These are phyloP conservation scores for Teinopalpus imperialis DNA, from an alignment of 2,888 invertebrate species.

Conservation along the genomic window DNA sequence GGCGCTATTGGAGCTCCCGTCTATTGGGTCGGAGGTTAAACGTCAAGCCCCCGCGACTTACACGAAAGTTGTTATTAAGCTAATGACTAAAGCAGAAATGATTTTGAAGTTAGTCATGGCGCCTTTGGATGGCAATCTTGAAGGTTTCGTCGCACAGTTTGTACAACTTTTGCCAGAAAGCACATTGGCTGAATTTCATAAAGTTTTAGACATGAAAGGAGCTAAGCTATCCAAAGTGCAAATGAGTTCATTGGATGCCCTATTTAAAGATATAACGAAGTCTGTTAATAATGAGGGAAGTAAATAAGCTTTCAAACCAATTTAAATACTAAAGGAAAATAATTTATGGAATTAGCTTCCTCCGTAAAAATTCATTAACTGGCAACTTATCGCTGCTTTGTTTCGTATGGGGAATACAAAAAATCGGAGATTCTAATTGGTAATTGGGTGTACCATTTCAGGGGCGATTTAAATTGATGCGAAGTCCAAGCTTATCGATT, in stretches of 20 bases:
- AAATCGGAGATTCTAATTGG: too few species aligned
- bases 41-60: constrained; percentile 95
- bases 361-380: too few species aligned
- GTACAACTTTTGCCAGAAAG: constrained; percentile 94
- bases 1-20: constrained; percentile 95
- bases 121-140: constrained; percentile 86
- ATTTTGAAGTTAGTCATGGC: constrained; percentile 99
- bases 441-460: too few species aligned
- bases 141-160: constrained; percentile 94
- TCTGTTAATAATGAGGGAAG: constrained; percentile 32
- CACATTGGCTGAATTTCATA: constrained; percentile 94
- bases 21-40: constrained; percentile 93
- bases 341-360: too few species aligned
- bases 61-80: constrained; percentile 90
- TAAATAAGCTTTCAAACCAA: constrained; percentile 29
- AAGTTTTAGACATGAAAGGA: constrained; percentile 97
- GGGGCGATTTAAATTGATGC: too few species aligned
- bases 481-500: too few species aligned
- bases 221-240: constrained; percentile 73
- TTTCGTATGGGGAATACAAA: too few species aligned
- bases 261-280: constrained; percentile 51
- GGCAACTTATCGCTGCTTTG: too few species aligned
- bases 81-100: constrained; percentile 99
- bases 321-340: background rate
- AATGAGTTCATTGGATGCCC: constrained; percentile 49